phyloP scores from a whole-genome alignment of 2,113 vertebrate genomes.

The Calidris pygmaea region DNA sequence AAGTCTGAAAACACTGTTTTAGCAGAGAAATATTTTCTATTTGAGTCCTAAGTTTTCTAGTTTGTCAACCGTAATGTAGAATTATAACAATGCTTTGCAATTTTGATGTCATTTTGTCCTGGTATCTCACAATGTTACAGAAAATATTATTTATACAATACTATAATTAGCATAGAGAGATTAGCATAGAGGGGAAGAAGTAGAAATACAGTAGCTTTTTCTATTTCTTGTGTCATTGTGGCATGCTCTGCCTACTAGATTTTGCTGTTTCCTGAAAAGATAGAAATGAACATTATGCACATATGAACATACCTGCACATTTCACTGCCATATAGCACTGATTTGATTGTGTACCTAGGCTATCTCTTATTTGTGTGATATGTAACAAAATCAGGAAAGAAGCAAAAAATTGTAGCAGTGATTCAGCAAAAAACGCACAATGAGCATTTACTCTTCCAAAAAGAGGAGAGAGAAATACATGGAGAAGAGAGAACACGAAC shows the following conservation, averaged over 20 bases:
- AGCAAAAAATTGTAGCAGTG: not conserved
- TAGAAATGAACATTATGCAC: not conserved
- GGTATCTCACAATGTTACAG: not conserved
- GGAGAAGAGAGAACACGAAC: not conserved
- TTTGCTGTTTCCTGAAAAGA: not conserved
- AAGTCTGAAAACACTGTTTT: not conserved
- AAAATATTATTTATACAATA: not conserved
- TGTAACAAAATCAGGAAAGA: not conserved
- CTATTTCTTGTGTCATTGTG: not conserved
- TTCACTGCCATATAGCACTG: not conserved
- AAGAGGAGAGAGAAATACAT: not conserved
- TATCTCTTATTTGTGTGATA: not conserved
- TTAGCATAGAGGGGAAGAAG: not conserved
- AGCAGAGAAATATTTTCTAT: not conserved
- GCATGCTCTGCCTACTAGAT: not conserved
- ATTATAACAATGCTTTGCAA: not conserved
- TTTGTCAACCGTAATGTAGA: not conserved
- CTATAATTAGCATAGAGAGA: not conserved
- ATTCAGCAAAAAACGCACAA: not conserved
- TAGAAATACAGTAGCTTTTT: not conserved
- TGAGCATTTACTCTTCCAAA: not conserved
- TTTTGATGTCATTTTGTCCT: not conserved
- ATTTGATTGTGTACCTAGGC: not conserved
- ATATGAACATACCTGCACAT: not conserved
- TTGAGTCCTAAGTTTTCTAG: not conserved